Evolutionary conservation across 2,113 vertebrate genomes (phyloP).

Genomic region (Lophura nycthemera): DNA sequence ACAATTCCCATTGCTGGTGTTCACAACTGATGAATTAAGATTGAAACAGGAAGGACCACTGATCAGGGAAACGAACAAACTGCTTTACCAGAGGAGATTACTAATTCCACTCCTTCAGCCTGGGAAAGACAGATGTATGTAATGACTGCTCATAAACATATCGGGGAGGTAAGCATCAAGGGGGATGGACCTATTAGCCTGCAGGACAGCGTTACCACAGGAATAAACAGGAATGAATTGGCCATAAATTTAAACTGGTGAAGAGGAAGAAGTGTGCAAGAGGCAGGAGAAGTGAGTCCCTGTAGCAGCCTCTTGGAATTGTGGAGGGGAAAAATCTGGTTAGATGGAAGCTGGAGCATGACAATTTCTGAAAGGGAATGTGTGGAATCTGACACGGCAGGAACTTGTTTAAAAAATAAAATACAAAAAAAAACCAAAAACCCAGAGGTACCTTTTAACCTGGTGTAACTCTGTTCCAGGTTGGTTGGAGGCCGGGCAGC

Average conservation of each 20-base stretch:
- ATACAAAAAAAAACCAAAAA: neutral
- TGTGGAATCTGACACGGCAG: neutral
- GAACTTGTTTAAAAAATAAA: neutral
- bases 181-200: neutral
- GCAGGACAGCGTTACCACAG: neutral
- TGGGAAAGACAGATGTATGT: neutral
- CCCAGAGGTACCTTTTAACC: neutral
- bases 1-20: neutral
- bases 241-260: neutral
- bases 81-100: neutral
- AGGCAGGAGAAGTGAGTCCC: neutral
- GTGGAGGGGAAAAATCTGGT: neutral
- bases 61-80: neutral
- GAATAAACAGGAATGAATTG: conserved; percentile 3
- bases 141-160: neutral
- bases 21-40: neutral
- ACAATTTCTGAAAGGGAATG: neutral
- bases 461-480: neutral
- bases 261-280: neutral
- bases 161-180: neutral
- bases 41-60: neutral
- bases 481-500: too few species aligned
- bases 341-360: neutral
- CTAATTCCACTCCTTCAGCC: neutral
- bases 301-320: neutral